Evolutionary conservation across 2,113 vertebrate genomes (phyloP).

Genomic region (Barbus barbus): DNA sequence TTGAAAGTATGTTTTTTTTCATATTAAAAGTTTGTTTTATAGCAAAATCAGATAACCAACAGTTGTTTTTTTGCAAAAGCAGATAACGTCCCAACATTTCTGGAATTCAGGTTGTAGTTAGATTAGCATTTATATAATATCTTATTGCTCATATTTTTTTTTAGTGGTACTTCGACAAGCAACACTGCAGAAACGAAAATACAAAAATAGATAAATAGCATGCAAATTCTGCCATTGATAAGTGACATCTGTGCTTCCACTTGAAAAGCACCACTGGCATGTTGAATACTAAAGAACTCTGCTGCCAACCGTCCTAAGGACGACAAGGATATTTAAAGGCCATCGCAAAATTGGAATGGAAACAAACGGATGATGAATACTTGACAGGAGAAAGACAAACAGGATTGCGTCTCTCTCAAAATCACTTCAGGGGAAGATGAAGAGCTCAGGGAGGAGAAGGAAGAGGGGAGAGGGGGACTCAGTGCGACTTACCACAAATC

Average conservation of each 20-base stretch:
- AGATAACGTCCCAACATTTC: too few relatives aligned
- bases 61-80: too few relatives aligned
- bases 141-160: neutral
- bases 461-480: slow-evolving; percentile 41
- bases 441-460: slow-evolving; percentile 51
- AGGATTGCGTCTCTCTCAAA: neutral
- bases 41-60: too few relatives aligned
- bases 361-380: slow-evolving; percentile 32
- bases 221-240: slow-evolving; percentile 11
- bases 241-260: slow-evolving; percentile 24
- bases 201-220: neutral
- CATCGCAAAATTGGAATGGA: slow-evolving; percentile 9
- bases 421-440: slow-evolving; percentile 18
- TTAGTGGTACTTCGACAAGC: neutral
- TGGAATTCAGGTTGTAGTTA: too few relatives aligned
- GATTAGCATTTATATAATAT: neutral
- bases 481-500: slow-evolving; percentile 84
- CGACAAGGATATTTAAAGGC: slow-evolving; percentile 41
- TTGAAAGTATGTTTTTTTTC: too few relatives aligned
- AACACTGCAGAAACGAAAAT: neutral
- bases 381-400: slow-evolving; percentile 44
- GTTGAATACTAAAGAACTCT: slow-evolving; percentile 15
- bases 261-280: slow-evolving; percentile 27
- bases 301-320: neutral
- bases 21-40: too few relatives aligned